phyloP scores from a whole-genome alignment of 2,888 invertebrate species.

The Heliconius aoede region DNA sequence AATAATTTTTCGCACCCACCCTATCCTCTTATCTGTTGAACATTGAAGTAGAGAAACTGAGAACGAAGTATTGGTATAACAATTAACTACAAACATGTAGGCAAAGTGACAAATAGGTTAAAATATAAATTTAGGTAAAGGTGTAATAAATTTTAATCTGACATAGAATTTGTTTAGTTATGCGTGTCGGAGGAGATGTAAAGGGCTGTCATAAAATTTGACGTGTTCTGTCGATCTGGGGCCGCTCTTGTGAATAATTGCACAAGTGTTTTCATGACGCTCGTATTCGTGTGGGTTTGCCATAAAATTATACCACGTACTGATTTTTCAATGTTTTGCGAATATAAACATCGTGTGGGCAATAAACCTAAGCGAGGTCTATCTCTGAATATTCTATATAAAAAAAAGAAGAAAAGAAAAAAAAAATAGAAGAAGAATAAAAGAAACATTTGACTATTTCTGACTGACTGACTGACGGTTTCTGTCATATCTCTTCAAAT shows the following conservation, averaged over 20 bases:
- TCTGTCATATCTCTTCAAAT: too few relatives aligned
- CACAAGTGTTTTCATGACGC: too few relatives aligned
- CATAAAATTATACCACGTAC: slow-evolving; percentile 33
- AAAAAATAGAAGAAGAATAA: too few relatives aligned
- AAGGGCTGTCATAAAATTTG: slow-evolving; percentile 70
- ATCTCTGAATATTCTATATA: background rate
- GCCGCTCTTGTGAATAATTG: slow-evolving; percentile 46
- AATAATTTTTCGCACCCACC: too few relatives aligned
- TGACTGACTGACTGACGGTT: too few relatives aligned
- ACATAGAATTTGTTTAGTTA: slow-evolving; percentile 8
- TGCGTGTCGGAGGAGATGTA: slow-evolving; percentile 18
- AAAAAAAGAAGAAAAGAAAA: too few relatives aligned
- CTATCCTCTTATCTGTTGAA: background rate
- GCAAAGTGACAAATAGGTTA: background rate
- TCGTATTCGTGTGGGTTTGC: slow-evolving; percentile 23
- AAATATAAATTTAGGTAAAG: background rate
- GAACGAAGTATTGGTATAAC: slow-evolving; percentile 6
- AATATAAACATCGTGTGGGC: slow-evolving; percentile 12
- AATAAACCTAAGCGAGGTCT: slow-evolving; percentile 17
- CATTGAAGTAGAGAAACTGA: background rate
- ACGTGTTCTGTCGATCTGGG: slow-evolving; percentile 68
- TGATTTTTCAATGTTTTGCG: slow-evolving; percentile 19
- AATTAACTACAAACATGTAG: background rate
- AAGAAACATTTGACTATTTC: too few relatives aligned
- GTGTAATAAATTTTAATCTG: background rate